These are phyloP conservation scores for Rhopilema esculentum DNA, from an alignment of 30 jellyfish, hydroid and myxozoan species.

Conservation along the genomic window DNA sequence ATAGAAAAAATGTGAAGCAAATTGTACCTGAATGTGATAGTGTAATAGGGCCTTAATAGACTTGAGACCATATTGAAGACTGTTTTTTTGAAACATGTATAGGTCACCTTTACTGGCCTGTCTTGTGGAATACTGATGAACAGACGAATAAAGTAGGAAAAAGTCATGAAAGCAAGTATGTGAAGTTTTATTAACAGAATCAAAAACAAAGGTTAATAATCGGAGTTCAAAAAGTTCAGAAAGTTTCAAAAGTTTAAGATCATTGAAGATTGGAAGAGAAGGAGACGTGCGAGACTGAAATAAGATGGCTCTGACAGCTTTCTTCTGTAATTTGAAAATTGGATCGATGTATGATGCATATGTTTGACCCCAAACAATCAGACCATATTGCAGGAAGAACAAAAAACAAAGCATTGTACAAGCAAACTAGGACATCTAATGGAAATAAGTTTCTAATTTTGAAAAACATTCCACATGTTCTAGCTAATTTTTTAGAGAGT, in stretches of 20 bases:
- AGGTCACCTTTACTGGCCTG: conserved; percentile 46
- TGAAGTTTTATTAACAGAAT: conserved; percentile 25
- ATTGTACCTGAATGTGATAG: no score
- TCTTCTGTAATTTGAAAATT: no score
- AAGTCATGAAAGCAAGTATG: no score
- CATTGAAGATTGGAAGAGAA: not conserved
- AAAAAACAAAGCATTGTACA: conserved; percentile 38
- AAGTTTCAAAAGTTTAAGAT: conserved; percentile 2
- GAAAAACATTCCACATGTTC: conserved; percentile 55
- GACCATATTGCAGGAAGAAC: conserved; percentile 50
- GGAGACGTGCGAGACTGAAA: conserved; percentile 49
- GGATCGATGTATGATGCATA: no score
- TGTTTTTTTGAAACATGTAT: conserved; percentile 16
- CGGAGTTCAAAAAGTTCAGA: not conserved
- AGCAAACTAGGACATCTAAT: conserved; percentile 32
- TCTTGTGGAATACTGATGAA: no score
- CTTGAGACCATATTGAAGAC: conserved; percentile 48
- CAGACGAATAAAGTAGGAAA: no score
- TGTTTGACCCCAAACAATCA: conserved; percentile 20
- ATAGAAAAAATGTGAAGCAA: no score
- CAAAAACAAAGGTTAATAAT: not conserved
- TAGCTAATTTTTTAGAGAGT: not conserved
- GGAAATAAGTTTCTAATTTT: conserved; percentile 22
- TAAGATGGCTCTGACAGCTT: conserved; percentile 42
- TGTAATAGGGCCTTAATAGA: no score